Evolutionary conservation across 1,140 invertebrate species (phyloP), one percentile per base, ranked within the genome.

Genomic region (Aleiodes sp.): DNA sequence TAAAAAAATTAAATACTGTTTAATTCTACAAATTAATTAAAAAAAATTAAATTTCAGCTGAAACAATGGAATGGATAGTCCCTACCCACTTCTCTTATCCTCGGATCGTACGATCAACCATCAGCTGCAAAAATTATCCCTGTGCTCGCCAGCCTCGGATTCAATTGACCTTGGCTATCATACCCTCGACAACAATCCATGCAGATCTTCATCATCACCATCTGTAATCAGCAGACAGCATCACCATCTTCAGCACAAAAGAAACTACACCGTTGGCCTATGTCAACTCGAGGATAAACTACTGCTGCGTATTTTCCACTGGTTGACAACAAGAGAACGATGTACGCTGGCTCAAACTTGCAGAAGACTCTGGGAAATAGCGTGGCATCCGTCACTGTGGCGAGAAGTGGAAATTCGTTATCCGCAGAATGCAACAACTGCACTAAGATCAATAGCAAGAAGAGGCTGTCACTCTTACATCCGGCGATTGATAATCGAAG

Each of bases 371-470:
- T 93, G 94, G 80, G 87, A 91, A 43, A 88, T 96, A 19, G 93
- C 92, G 12, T 96, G 94, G 94, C 91, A 92, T 10, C 93, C 93
- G 3, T 84, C 87, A 1, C 84, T 96, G 1, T 96, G 94, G 94
- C 89, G 77, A 89, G 92, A 64, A 80, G 94, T 76, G 87, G 91
- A 80, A 88, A 88, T 83, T 85, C 91, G 69, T 76, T 91, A 80
- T 81, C 90, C 75, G 76, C 90, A 80, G 75, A 92, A 73, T 87
- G 90, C 78, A 80, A 89, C 26, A 80, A 88, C 72, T 83, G 89
- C 71, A 0, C 61, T 85, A 2, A 86, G 88, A 57, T 88, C 89
- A 0, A 86, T 89, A 1, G 87, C 89, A 1, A 88, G 89, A 75
- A 87, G 88, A 1, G 88, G 89, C 64, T 80, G 82, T 73, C 73